Base-by-base conservation (phyloP, 2,888 invertebrate genomes). In the Nomada ruficornis region DNA sequence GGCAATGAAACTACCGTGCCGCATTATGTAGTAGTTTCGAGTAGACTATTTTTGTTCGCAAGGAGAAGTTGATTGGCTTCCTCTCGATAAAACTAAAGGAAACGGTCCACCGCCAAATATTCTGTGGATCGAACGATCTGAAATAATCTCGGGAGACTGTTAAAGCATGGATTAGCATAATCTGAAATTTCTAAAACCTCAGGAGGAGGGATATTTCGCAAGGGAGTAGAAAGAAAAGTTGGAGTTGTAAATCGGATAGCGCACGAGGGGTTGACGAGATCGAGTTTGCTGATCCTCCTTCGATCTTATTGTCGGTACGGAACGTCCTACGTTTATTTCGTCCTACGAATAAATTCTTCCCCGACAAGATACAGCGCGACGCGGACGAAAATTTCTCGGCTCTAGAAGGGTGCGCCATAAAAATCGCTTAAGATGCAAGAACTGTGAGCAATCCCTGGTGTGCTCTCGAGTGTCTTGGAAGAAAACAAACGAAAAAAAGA, bases 361-460 rank as follows among this genome's bases (percentile, higher is more conserved):
- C 42, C 10, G 2, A 20, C 26, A n/a, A 65, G 44, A n/a, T 47
- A 42, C 29, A 18, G 13, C 13, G 23, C 23, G 0, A 2, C 5
- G 11, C 2, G 54, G 20, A 1, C n/a, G 26, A 52, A 23, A 77
- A 62, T 77, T 78, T 86, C 57, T 73, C 71, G 59, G 69, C 80
- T 77, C 81, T 73, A 80, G 79, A 64, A 78, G 80, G 86, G 71
- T 77, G 78, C 74, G 74, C 83, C 84, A 87, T 87, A 89, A 89
- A 89, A 88, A 90, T 89, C 89, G 86, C 87, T 92, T 91, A 89
- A 90, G 89, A 91, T 91, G 91, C 91, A 89, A 86, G 86, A 80
- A 81, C 75, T 50, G 70, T 74, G 77, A 72, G 84, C 87, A 87
- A 87, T 91, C 91, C 91, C 89, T 77, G 73, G 88, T 82, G 91